Evolutionary conservation across 2,888 invertebrate genomes (phyloP), one percentile per base, ranked within the genome.

Genomic region (Drosophila imparisetae): DNA sequence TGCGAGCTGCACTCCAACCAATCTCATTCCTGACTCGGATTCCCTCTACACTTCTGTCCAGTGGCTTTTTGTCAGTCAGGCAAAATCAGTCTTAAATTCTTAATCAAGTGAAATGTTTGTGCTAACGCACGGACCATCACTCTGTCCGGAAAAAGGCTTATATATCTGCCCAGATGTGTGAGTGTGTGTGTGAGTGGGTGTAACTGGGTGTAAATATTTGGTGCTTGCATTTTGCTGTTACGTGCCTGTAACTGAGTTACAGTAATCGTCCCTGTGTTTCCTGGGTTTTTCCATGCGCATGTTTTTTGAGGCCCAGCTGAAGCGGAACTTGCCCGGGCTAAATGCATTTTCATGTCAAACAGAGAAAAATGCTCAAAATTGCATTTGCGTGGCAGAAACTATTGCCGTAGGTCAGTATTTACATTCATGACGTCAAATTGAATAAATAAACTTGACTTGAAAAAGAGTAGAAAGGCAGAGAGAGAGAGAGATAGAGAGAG

Each of bases 21-120:
- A 45, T 24, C 15, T 4, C 24, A 45, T 45, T 45, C 45, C 40
- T 40, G 32, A 15, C 24, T 24, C 24, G 10, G n/a, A 6, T n/a
- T 15, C 38, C 29, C 40, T 38, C 4, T 48, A 11, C 45, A 38
- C 49, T 54, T 52, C 49, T 50, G 42, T 32, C 29, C 53, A 57
- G 21, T 7, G 21, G 11, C 40, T 29, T 34, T 34, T 13, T 59
- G 62, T 66, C 75, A 67, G 86, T 72, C 77, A 54, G 54, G 66
- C 21, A 36, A 75, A 78, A 78, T 81, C 73, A 72, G 72, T 61
- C 64, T 74, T 75, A 72, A 75, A 78, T 86, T 78, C 80, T 67
- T 83, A 78, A 83, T 83, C 78, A 65, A 72, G 59, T 66, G 81
- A 78, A 83, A 83, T 81, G 81, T 69, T 80, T 61, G 73, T 74